Evolutionary conservation across 2,113 vertebrate genomes (phyloP), one percentile per base, ranked within the genome.

Genomic region (Alosa alosa): DNA sequence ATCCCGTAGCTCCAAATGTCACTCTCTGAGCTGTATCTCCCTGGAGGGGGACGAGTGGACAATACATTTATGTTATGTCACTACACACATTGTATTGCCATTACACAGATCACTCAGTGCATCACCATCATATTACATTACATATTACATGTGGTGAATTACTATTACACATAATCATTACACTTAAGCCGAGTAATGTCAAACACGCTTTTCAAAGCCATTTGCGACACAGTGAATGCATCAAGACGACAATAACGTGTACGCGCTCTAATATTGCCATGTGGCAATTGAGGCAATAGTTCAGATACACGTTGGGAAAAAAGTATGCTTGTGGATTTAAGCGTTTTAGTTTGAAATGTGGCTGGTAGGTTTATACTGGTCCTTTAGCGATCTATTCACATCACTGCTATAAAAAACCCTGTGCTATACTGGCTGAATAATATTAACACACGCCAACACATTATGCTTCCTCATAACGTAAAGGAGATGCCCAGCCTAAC

Each of bases 1-100:
- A 99, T 97, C 45, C 98, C 98, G 47, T 97, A 99, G 86, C 98
- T 99, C 98, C 98, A 99, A 47, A 97, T 96, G 0, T 99, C 98
- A 86, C 98, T 99, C 89, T 99, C 98, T 20, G 97, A 99, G 86
- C 97, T 99, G 92, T 99, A 99, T 94, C 98, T 96, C 60, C 98
- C 98, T 99, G 92, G 72, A 75, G 68, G 20, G 31, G 13, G 31
- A 39, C 25, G 39, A 41, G 31, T 41, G 4, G 31, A 39, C 25
- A 13, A 60, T 7, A 60, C 17, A 18, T 55, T 17, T 22, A 5
- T 6, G 18, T 20, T 22, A 60, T 22, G 31, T 39, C 72, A 41
- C 72, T 4, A 72, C 64, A 72, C 72, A 25, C 1, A 25, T n/a
- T 60, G 55, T 1, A 13, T 17, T 60, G 17, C 20, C 60, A 7